Conservation (phyloP, 2,888 invertebrate species). For the Platycheirus rosarum region DNA sequence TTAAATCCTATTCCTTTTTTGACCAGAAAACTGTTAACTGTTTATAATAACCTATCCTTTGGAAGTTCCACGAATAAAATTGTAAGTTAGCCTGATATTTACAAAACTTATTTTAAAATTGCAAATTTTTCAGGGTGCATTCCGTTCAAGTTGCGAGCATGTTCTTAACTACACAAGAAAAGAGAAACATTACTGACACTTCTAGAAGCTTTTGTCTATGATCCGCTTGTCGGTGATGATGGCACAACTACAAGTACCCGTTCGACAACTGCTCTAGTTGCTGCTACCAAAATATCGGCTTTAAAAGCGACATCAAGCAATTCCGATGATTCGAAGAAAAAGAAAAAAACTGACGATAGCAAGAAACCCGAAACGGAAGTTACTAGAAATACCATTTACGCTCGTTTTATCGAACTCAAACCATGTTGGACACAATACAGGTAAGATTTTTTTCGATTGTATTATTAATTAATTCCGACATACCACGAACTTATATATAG, state of each 20-base stretch:
- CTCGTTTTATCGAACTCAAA: constrained; percentile 91
- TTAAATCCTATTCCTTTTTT: too few species aligned
- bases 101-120: too few species aligned
- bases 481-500: constrained; percentile 82
- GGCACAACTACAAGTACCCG: constrained; percentile 80
- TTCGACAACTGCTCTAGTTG: constrained; percentile 78
- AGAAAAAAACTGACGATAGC: constrained; percentile 83
- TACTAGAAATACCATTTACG: constrained; percentile 87
- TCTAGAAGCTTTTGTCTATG: constrained; percentile 98
- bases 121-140: constrained; percentile 92
- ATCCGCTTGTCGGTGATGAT: constrained; percentile 94
- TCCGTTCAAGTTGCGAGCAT: constrained; percentile 94
- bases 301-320: constrained; percentile 75
- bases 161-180: constrained; percentile 96
- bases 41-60: too few species aligned
- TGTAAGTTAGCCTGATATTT: too few species aligned
- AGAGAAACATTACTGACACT: constrained; percentile 95
- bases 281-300: constrained; percentile 80
- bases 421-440: constrained; percentile 90
- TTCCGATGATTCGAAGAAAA: constrained; percentile 51
- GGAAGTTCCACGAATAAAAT: too few species aligned
- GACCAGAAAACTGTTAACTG: too few species aligned
- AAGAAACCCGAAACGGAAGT: constrained; percentile 88
- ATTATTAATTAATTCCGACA: not conserved
- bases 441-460: constrained; percentile 82